These are phyloP conservation scores for Urocyon cinereoargenteus DNA, from an alignment of 2,797 vertebrate genomes.

Conservation along the genomic window DNA sequence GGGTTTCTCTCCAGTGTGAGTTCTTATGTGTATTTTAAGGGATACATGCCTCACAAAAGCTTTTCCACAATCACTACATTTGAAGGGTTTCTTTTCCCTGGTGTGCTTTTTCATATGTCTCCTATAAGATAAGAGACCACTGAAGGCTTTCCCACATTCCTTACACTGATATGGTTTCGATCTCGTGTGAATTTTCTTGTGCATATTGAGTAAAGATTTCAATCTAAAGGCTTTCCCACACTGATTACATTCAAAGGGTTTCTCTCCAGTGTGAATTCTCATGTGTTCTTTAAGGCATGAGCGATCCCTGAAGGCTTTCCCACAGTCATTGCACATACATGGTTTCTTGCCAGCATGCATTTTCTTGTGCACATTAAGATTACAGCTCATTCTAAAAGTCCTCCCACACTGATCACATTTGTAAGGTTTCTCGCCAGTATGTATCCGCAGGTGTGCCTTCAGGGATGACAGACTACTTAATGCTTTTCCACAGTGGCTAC, in stretches of 20 bases:
- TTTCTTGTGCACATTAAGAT: slow-evolving; percentile 68
- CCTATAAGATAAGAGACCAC: slow-evolving; percentile 3
- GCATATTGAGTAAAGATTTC: slow-evolving; percentile 10
- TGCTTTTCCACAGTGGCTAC: slow-evolving; percentile 73
- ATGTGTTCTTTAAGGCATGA: slow-evolving; percentile 38
- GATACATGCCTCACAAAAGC: neutral
- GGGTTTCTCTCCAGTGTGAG: slow-evolving; percentile 23
- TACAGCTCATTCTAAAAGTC: slow-evolving; percentile 70
- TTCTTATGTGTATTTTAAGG: slow-evolving; percentile 23
- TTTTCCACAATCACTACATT: slow-evolving; percentile 2
- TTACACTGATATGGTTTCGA: slow-evolving; percentile 24
- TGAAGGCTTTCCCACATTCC: slow-evolving; percentile 58
- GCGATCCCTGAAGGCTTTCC: slow-evolving; percentile 24
- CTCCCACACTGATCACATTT: slow-evolving; percentile 69
- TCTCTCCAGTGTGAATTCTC: slow-evolving; percentile 65
- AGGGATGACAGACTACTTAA: slow-evolving; percentile 69
- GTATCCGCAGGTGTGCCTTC: slow-evolving; percentile 67
- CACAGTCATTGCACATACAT: neutral
- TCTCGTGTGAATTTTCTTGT: slow-evolving; percentile 20
- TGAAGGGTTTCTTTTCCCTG: neutral
- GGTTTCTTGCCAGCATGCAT: slow-evolving; percentile 64
- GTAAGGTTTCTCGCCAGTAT: slow-evolving; percentile 80
- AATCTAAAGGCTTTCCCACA: slow-evolving; percentile 57
- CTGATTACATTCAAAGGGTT: neutral
- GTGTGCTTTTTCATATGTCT: slow-evolving; percentile 28